These are phyloP conservation scores for Anabacerthia variegaticeps DNA, from an alignment of 2,797 vertebrate genomes.

Conservation along the genomic window DNA sequence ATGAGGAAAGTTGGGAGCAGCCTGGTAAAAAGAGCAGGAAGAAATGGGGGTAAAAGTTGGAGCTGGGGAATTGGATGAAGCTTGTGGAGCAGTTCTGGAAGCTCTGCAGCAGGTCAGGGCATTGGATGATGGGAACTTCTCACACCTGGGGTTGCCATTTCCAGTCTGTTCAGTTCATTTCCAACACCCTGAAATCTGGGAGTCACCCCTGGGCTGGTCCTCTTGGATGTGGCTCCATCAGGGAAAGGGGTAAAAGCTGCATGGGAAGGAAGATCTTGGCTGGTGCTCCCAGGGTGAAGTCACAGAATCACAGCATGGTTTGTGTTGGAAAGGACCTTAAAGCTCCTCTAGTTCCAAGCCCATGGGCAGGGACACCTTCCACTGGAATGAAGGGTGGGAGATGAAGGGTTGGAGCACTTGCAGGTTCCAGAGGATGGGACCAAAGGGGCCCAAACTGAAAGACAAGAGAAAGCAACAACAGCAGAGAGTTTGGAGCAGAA, in stretches of 20 bases:
- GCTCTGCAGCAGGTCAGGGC: not conserved
- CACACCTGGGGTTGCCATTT: rapidly evolving
- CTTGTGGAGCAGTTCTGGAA: not conserved
- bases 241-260: not conserved
- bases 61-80: not conserved
- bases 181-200: rapidly evolving
- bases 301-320: rapidly evolving
- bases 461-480: too few relatives aligned
- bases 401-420: rapidly evolving
- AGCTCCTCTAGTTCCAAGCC: not conserved
- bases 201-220: not conserved
- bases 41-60: rapidly evolving
- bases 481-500: not conserved
- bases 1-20: not conserved
- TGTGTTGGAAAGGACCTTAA: not conserved
- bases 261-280: not conserved
- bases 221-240: not conserved
- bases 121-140: not conserved
- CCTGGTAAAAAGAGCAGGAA: not conserved
- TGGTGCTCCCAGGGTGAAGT: not conserved
- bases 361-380: not conserved
- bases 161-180: not conserved
- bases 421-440: not conserved
- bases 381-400: not conserved
- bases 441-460: not conserved